Evolutionary conservation across 2,888 invertebrate genomes (phyloP), one percentile per base, ranked within the genome.

Genomic region (Ryuthela nishihirai): DNA sequence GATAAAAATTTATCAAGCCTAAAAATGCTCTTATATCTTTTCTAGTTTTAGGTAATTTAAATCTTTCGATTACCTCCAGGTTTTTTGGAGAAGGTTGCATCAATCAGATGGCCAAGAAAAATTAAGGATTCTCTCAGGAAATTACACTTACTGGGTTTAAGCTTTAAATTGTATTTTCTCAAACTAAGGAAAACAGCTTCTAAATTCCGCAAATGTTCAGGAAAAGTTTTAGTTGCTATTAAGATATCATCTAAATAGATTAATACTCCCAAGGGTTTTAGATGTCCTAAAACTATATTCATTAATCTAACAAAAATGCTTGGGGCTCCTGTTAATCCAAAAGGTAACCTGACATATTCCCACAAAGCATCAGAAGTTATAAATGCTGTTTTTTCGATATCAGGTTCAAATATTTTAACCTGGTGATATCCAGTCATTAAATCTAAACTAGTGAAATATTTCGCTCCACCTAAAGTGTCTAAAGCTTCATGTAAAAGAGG

Each of bases 201-300:
- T 4, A 47, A 15, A n/a, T 21, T 17, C 0, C 21, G 5, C 2
- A 55, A n/a, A 29, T 49, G 43, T 29, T 48, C 32, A 4, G 40
- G 20, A 24, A 46, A 15, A n/a, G n/a, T n/a, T 15, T 32, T 17
- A 0, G 29, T 23, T 4, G 41, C 40, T 2, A 43, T 48, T 10
- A 48, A 20, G 10, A 49, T 49, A 15, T 43, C 48, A 18, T 55
- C 43, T n/a, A 49, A 7, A 20, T 49, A 49, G 3, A 21, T 25
- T n/a, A 26, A 12, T 1, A 35, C 26, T 9, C n/a, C 4, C 21
- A 21, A 32, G 2, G 3, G 23, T 3, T 2, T 34, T 7, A 36
- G 10, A 12, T n/a, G 21, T 25, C 18, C 18, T 15, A 38, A 43
- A 4, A 43, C 26, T 9, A 40, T 12, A n/a, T 15, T 0, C 52